Evolutionary conservation across 1,140 invertebrate species (phyloP).

Genomic region (Akabosia matsudoensis): DNA sequence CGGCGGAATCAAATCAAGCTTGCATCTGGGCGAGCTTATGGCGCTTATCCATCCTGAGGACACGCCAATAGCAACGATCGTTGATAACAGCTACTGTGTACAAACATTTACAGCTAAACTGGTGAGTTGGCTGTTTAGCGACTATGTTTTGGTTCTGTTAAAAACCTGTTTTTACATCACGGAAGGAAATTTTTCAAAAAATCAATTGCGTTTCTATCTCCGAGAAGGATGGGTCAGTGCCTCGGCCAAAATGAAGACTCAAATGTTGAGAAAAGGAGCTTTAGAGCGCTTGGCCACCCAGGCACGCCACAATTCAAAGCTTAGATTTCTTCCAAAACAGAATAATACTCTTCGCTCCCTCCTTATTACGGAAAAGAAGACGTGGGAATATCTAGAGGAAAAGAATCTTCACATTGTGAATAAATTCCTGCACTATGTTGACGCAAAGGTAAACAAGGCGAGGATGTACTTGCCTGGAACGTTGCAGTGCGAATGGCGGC

Average conservation of each 20-base stretch:
- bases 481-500: constrained; percentile 5
- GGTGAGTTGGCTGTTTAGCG: constrained; percentile 25
- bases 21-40: constrained; percentile 30
- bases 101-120: constrained; percentile 21
- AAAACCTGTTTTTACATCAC: constrained; percentile 33
- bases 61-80: constrained; percentile 4
- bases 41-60: background rate
- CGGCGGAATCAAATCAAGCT: constrained; percentile 21
- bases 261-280: background rate
- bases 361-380: background rate
- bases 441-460: background rate
- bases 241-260: background rate
- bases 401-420: background rate
- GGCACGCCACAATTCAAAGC: background rate
- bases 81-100: background rate
- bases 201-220: constrained; percentile 25
- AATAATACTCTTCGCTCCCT: background rate
- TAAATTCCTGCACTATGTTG: constrained; percentile 18
- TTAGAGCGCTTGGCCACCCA: background rate
- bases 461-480: background rate
- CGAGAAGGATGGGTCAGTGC: constrained; percentile 25
- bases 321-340: background rate
- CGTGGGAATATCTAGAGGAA: too few species aligned
- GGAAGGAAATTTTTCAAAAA: background rate
- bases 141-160: constrained; percentile 26